These are phyloP conservation scores for Dendrocopos noguchii DNA, from an alignment of 2,113 vertebrate species.

Conservation along the genomic window DNA sequence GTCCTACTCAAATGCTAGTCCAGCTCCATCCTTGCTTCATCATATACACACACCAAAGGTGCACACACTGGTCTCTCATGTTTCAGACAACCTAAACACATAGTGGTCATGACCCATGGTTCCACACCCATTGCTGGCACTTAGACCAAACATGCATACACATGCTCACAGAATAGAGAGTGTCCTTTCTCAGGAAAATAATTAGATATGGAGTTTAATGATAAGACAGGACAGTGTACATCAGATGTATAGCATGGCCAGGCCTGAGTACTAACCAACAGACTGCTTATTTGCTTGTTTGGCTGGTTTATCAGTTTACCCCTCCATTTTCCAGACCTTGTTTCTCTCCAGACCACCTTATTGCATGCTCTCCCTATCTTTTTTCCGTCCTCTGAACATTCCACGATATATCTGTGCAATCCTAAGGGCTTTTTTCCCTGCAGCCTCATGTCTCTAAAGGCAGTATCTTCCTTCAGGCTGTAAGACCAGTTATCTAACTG, in stretches of 20 bases:
- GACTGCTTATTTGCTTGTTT: neutral
- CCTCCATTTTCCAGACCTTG: neutral
- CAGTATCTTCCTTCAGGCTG: neutral
- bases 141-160: neutral
- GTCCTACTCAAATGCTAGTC: neutral
- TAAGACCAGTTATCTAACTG: neutral
- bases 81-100: neutral
- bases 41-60: too few species aligned
- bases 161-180: neutral
- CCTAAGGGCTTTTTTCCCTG: neutral
- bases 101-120: neutral
- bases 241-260: neutral
- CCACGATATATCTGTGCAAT: neutral
- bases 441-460: neutral
- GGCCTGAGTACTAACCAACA: neutral
- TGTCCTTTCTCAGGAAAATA: neutral
- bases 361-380: neutral
- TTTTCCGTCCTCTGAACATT: neutral
- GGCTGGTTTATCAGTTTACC: neutral
- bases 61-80: neutral
- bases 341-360: neutral
- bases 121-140: neutral
- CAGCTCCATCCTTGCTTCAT: neutral
- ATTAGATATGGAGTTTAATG: neutral
- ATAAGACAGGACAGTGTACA: neutral